Evolutionary conservation across 2,888 invertebrate genomes (phyloP).

Genomic region (Cataglyphis cursor): DNA sequence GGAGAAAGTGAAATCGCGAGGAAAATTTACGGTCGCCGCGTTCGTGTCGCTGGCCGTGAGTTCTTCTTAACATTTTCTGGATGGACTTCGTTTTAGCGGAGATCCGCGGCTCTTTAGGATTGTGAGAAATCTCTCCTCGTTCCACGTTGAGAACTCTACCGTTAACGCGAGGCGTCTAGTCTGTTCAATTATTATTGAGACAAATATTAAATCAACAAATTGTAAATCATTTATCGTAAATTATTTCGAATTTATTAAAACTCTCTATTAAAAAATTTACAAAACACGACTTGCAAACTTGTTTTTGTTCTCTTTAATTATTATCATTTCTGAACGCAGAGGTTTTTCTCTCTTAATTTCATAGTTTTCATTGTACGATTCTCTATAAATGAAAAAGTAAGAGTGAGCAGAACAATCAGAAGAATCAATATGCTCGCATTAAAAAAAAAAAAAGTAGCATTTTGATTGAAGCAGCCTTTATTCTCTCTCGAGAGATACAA

Average conservation of each 20-base stretch:
- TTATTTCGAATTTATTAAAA: background rate
- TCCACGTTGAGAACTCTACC: background rate
- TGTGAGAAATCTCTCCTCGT: background rate
- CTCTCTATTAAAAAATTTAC: background rate
- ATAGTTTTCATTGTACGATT: background rate
- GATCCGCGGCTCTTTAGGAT: conserved; percentile 4
- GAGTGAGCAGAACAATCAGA: background rate
- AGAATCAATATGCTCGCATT: background rate
- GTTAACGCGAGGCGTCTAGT: background rate
- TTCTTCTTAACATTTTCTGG: conserved; percentile 39
- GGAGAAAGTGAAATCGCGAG: conserved; percentile 80
- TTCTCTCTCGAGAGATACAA: background rate
- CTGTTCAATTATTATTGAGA: background rate
- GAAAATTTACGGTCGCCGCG: conserved; percentile 67
- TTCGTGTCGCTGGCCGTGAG: conserved; percentile 1
- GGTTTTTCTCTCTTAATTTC: conserved; percentile 26
- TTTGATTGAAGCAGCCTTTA: background rate
- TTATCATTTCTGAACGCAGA: background rate
- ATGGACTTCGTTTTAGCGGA: background rate
- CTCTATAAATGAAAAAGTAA: conserved; percentile 11
- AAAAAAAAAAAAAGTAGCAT: background rate
- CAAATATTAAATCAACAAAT: background rate
- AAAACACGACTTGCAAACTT: background rate
- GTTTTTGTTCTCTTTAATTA: conserved; percentile 6
- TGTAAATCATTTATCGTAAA: background rate